Conservation (phyloP, 2,797 vertebrate species). For the Sebastiscus albofasciatus region DNA sequence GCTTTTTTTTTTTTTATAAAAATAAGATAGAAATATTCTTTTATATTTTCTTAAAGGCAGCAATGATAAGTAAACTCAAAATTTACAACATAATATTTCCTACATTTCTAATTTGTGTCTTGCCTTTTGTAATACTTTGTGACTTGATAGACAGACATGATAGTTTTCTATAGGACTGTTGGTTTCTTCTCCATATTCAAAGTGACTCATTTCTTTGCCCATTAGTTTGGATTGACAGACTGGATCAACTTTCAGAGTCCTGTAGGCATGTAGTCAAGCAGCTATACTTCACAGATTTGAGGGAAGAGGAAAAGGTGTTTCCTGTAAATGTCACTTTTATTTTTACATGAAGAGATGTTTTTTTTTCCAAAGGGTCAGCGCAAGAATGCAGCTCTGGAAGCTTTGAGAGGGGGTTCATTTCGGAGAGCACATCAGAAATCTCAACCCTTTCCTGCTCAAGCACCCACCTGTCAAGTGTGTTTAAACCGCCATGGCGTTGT, state of each 20-base stretch:
- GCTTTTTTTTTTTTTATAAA: neutral
- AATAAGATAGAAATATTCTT: neutral
- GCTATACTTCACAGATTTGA: conserved; percentile 41
- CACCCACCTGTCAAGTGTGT: conserved; percentile 36
- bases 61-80: neutral
- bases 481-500: conserved; percentile 46
- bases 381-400: conserved; percentile 53
- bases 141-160: neutral
- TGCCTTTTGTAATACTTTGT: neutral
- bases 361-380: conserved; percentile 55
- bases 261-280: conserved; percentile 41
- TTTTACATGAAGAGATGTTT: conserved; percentile 63
- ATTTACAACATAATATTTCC: neutral
- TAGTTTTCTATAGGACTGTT: neutral
- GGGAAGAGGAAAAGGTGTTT: conserved; percentile 62
- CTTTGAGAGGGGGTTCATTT: conserved; percentile 36
- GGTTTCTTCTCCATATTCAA: neutral
- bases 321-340: conserved; percentile 73
- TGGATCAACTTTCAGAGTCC: conserved; percentile 60
- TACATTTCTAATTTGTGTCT: neutral
- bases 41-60: conserved; percentile 1
- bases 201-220: neutral
- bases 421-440: conserved; percentile 31
- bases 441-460: conserved; percentile 12
- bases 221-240: conserved; percentile 43